Evolutionary conservation across 1,140 invertebrate species (phyloP).

Genomic region (Neuroterus valhalla): DNA sequence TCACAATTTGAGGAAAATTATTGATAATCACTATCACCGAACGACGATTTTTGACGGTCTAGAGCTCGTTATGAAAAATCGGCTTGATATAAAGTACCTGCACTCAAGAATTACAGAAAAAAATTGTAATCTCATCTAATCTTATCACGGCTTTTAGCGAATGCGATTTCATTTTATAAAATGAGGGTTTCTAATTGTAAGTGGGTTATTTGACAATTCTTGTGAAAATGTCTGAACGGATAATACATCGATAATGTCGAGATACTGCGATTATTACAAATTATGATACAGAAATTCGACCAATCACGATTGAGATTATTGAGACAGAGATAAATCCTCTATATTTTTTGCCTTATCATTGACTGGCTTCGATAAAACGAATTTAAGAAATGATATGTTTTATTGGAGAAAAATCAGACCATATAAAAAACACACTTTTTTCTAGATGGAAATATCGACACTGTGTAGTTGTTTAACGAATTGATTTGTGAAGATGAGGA

Average conservation of each 20-base stretch:
- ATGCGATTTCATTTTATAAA: background rate
- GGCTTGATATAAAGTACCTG: conserved; percentile 11
- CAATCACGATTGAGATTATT: background rate
- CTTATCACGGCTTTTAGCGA: background rate
- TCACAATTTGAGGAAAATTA: background rate
- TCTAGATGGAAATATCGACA: too few relatives aligned
- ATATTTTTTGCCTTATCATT: background rate
- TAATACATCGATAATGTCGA: background rate
- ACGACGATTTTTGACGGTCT: background rate
- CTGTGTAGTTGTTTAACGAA: too few relatives aligned
- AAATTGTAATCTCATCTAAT: conserved; percentile 23
- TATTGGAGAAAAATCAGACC: too few relatives aligned
- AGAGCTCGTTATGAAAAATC: conserved; percentile 12
- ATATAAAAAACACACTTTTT: too few relatives aligned
- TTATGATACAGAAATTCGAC: background rate
- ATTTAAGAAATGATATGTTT: too few relatives aligned
- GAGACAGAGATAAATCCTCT: background rate
- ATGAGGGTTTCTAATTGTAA: background rate
- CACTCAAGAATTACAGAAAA: background rate
- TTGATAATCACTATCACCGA: background rate
- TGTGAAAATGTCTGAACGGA: background rate
- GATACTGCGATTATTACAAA: background rate
- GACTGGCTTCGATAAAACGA: too few relatives aligned
- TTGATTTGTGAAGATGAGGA: too few relatives aligned
- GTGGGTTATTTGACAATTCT: conserved; percentile 1